Percentiles rank a stretch among this genome's conserved stretches.
Evolutionary conservation across 2,797 vertebrate species (phyloP).

Genomic region (Lacerta viridis): DNA sequence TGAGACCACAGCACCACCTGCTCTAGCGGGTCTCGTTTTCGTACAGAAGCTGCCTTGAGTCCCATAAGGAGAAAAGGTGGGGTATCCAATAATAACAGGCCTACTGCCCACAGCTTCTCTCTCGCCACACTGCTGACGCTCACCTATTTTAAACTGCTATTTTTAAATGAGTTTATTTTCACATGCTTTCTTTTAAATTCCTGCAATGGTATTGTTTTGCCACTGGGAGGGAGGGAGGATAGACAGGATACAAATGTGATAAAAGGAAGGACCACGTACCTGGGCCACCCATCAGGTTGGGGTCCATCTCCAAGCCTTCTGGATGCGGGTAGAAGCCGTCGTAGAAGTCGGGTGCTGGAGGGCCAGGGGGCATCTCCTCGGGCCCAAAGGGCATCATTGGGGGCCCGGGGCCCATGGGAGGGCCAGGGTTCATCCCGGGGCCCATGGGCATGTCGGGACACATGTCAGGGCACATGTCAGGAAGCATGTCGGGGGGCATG

Average conservation of each 20-base stretch:
- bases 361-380: conserved; percentile 86
- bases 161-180: too few relatives aligned
- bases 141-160: too few relatives aligned
- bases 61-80: too few relatives aligned
- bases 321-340: conserved; percentile 91
- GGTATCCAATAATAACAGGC: not conserved
- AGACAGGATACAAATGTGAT: too few relatives aligned
- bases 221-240: too few relatives aligned
- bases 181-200: too few relatives aligned
- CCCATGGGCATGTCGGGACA: conserved; percentile 84
- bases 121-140: not conserved
- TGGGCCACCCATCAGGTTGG: conserved; percentile 79
- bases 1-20: too few relatives aligned
- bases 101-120: not conserved
- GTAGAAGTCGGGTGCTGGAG: conserved; percentile 86
- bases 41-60: too few relatives aligned
- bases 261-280: conserved; percentile 74
- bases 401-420: conserved; percentile 85
- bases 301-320: conserved; percentile 87
- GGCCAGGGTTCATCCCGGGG: conserved; percentile 86
- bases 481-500: conserved; percentile 74
- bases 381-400: conserved; percentile 89
- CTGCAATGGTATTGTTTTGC: too few relatives aligned
- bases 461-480: conserved; percentile 78
- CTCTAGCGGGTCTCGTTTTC: too few relatives aligned